phyloP scores from a whole-genome alignment of 2,888 invertebrate species.

The Drosophila picticornis region DNA sequence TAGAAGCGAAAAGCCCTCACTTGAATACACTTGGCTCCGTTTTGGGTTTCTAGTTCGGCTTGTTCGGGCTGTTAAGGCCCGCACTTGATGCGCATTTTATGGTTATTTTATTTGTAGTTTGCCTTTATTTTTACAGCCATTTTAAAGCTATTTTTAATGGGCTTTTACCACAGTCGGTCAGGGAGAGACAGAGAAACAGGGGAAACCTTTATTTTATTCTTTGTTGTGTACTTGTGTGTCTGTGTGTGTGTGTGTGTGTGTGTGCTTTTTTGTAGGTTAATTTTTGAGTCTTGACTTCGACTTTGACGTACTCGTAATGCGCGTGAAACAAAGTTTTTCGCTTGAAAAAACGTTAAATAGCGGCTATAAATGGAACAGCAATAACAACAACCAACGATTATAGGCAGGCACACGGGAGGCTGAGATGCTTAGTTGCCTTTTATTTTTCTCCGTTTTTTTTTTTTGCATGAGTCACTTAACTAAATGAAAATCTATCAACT shows the following conservation, averaged over 20 bases:
- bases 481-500: slow-evolving; percentile 40
- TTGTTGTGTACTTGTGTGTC: neutral
- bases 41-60: slow-evolving; percentile 1
- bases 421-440: slow-evolving; percentile 2
- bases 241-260: neutral
- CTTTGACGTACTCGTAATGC: slow-evolving; percentile 71
- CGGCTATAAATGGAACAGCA: slow-evolving; percentile 74
- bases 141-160: slow-evolving; percentile 78
- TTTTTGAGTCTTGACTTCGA: slow-evolving; percentile 58
- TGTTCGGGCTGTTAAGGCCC: slow-evolving; percentile 53
- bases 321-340: slow-evolving; percentile 81
- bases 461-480: slow-evolving; percentile 44
- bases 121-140: slow-evolving; percentile 75
- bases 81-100: slow-evolving; percentile 77
- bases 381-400: slow-evolving; percentile 51
- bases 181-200: slow-evolving; percentile 10
- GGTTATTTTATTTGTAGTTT: slow-evolving; percentile 75
- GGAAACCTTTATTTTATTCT: slow-evolving; percentile 38
- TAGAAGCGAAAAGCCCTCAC: slow-evolving; percentile 1
- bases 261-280: slow-evolving; percentile 46
- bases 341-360: slow-evolving; percentile 80
- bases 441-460: neutral
- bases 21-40: slow-evolving; percentile 1
- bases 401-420: neutral
- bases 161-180: slow-evolving; percentile 54